Base-by-base conservation (phyloP, 2,113 vertebrate genomes). In the Plectropomus leopardus region DNA sequence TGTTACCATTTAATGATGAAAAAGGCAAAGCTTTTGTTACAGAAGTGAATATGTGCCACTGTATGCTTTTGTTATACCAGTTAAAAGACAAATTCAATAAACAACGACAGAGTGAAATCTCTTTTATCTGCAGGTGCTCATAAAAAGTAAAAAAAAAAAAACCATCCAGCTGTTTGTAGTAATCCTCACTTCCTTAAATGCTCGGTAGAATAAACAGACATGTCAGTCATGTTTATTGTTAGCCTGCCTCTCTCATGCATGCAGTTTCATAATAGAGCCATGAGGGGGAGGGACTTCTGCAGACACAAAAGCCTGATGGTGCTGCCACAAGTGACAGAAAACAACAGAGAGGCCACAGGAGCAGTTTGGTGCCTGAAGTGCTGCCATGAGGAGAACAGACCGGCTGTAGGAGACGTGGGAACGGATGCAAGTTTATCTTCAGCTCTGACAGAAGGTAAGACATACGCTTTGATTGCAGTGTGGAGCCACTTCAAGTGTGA, bases 211-310 rank as follows among this genome's bases (percentile, higher is more conserved):
- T 21, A 68, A 34, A 65, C 54, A 76, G 24, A 67, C 17, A 1
- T 34, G 32, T 40, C 36, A 1, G 68, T 87, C 69, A 79, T 85
- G 45, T 79, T 78, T 85, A 67, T 84, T 79, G 77, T 84, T 74
- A 69, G 83, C 40, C 59, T 83, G 60, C 59, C 58, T 73, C 57
- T 21, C 42, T 86, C 75, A 28, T 59, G 66, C 78, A 34, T 87
- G 82, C 65, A 83, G 78, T 91, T 86, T 83, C 85, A 83, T 48
- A 82, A 83, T 66, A 36, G 76, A 86, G 76, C 82, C 86, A 72
- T 82, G 57, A 76, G 88, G 86, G 90, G 93, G 92, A 60, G 91
- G 90, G 90, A 75, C 86, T 88, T 82, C 1, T 67, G 76, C 45
- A 16, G 53, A 75, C 74, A 87, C 89, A 88, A 90, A 92, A 87